Percentiles rank a stretch among this genome's conserved stretches.
Conservation (phyloP, 2,888 invertebrate genomes). For the Choreutis nemorana region DNA sequence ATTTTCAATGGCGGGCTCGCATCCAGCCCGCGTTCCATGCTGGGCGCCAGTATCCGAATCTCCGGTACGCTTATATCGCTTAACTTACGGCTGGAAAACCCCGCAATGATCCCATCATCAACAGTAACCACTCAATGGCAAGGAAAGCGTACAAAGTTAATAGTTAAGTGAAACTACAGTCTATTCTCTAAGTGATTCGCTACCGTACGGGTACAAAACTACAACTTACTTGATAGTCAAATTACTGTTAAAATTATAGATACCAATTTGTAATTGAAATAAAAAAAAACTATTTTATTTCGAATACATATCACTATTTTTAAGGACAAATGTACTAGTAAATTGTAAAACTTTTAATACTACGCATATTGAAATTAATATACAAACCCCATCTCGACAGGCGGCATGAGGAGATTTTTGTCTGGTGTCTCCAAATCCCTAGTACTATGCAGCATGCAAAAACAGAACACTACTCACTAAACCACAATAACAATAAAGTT, state of each 20-base stretch:
- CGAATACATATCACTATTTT: too few relatives aligned
- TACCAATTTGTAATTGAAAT: too few relatives aligned
- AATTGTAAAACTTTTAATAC: too few relatives aligned
- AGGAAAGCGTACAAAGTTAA: too few relatives aligned
- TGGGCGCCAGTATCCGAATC: constrained; percentile 84
- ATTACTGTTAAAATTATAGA: too few relatives aligned
- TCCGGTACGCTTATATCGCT: constrained; percentile 80
- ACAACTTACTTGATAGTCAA: too few relatives aligned
- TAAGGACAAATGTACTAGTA: too few relatives aligned
- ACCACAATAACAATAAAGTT: constrained; percentile 13
- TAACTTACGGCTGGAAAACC: constrained; percentile 70
- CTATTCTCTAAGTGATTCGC: too few relatives aligned
- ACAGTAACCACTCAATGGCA: background rate
- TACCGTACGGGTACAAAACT: too few relatives aligned
- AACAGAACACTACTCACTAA: constrained; percentile 52
- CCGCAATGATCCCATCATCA: constrained; percentile 9
- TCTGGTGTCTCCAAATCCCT: constrained; percentile 41
- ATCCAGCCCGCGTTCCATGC: constrained; percentile 82
- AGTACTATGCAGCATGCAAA: constrained; percentile 49
- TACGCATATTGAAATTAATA: too few relatives aligned
- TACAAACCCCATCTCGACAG: constrained; percentile 58
- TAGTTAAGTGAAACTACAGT: too few relatives aligned
- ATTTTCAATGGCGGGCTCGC: constrained; percentile 45
- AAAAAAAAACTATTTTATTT: too few relatives aligned
- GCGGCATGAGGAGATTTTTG: constrained; percentile 40